Percentiles rank a stretch among this genome's conserved stretches.
Conservation (phyloP, 2,888 invertebrate genomes). For the Anodontia alba region DNA sequence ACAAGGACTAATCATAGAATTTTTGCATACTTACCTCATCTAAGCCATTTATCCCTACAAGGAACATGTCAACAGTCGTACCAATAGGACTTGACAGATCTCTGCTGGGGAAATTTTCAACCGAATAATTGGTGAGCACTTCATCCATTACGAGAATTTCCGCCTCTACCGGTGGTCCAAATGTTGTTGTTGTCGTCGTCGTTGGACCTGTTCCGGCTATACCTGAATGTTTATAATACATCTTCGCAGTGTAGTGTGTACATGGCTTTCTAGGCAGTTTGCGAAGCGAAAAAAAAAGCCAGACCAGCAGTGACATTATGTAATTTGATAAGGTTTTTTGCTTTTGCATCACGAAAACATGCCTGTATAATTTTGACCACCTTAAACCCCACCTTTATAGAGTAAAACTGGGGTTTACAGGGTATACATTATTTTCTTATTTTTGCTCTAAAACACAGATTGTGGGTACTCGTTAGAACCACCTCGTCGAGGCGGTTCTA, state of each 20-base stretch:
- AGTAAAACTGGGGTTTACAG: too few species aligned
- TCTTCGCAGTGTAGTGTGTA: neutral
- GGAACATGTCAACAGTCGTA: slow-evolving; percentile 27
- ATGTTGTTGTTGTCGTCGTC: slow-evolving; percentile 51
- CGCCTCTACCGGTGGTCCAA: slow-evolving; percentile 40
- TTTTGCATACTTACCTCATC: slow-evolving; percentile 48
- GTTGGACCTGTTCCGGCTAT: slow-evolving; percentile 32
- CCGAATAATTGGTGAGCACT: slow-evolving; percentile 39
- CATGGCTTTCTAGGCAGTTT: neutral
- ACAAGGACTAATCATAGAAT: too few species aligned
- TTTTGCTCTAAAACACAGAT: too few species aligned
- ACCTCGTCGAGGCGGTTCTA: too few species aligned
- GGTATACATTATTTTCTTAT: too few species aligned
- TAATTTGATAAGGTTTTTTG: too few species aligned
- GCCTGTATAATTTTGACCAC: too few species aligned
- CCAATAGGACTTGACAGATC: slow-evolving; percentile 33
- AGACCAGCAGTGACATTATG: too few species aligned
- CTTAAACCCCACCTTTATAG: too few species aligned
- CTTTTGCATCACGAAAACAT: too few species aligned
- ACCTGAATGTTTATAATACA: slow-evolving; percentile 14
- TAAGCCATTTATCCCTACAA: slow-evolving; percentile 43
- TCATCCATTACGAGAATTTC: slow-evolving; percentile 35
- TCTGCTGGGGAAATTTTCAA: slow-evolving; percentile 33
- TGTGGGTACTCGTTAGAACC: too few species aligned
- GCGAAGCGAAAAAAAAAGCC: too few species aligned